A percentile compares a stretch with the other conserved stretches of the same genome.
phyloP scores from a whole-genome alignment of 2,797 vertebrate species.

The Microtus agrestis region DNA sequence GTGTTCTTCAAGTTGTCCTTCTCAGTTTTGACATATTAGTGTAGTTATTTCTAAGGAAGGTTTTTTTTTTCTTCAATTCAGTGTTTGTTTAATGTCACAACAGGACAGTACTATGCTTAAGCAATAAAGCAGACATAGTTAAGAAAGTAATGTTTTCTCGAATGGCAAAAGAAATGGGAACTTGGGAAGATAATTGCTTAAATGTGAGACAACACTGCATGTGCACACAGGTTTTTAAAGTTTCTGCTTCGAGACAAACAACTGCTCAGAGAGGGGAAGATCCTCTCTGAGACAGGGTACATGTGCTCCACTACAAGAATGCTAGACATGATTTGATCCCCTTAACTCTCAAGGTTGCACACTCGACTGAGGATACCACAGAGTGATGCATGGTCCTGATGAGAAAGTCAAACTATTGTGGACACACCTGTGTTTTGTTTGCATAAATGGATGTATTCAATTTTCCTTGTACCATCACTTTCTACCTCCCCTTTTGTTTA shows the following conservation, averaged over 20 bases:
- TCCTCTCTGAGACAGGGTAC: not conserved
- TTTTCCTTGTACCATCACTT: not conserved
- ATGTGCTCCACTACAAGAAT: not conserved
- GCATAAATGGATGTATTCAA: not conserved
- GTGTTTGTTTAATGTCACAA: constrained; percentile 53
- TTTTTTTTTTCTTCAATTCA: constrained; percentile 61
- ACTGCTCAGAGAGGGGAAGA: not conserved
- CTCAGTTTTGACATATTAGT: not conserved
- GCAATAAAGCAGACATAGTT: constrained; percentile 64
- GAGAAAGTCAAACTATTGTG: not conserved
- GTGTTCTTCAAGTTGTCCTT: not conserved
- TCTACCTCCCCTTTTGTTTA: not conserved
- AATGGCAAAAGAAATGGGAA: constrained; percentile 59
- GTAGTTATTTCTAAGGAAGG: constrained; percentile 34
- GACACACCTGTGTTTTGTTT: not conserved
- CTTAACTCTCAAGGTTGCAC: not conserved
- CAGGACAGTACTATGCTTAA: constrained; percentile 28
- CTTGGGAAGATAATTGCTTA: constrained; percentile 67
- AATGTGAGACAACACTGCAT: constrained; percentile 54
- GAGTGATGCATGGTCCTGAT: not conserved
- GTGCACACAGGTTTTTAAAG: constrained; percentile 40
- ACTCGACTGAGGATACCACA: not conserved
- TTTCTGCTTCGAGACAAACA: not conserved
- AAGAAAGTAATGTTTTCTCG: constrained; percentile 66
- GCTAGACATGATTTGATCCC: not conserved